phyloP scores from a whole-genome alignment of 2,113 vertebrate species.

The Hyaena hyaena region DNA sequence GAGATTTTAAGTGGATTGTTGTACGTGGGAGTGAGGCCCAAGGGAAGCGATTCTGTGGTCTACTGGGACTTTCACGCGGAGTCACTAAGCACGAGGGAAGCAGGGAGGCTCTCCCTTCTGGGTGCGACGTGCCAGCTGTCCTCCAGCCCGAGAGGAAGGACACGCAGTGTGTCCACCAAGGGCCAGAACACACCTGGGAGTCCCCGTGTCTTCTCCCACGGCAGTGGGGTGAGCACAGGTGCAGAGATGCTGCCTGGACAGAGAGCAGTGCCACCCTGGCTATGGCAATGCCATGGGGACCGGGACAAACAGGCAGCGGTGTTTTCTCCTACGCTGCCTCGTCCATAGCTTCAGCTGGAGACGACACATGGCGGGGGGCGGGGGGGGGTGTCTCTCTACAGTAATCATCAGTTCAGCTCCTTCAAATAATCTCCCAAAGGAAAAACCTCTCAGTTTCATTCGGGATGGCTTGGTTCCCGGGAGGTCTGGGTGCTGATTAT shows the following conservation, averaged over 20 bases:
- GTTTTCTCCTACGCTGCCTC: not conserved
- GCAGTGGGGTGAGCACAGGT: not conserved
- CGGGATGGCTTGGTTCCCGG: not conserved
- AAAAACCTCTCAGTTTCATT: not conserved
- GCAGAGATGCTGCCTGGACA: no score
- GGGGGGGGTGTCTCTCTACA: not conserved
- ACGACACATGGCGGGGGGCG: no score
- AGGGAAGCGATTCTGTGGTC: not conserved
- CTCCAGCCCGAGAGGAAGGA: not conserved
- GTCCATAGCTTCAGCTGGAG: not conserved
- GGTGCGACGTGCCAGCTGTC: no score
- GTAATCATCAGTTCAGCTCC: conserved; percentile 10
- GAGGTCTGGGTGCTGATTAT: not conserved
- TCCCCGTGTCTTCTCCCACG: not conserved
- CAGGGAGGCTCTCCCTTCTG: not conserved
- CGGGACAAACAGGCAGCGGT: accelerated
- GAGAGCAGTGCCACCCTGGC: not conserved
- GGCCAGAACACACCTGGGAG: accelerated
- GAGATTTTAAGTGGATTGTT: not conserved
- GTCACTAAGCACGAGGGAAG: not conserved
- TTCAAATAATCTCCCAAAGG: not conserved
- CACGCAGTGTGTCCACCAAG: accelerated
- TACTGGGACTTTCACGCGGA: not conserved
- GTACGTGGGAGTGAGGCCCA: not conserved
- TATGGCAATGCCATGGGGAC: not conserved